Percentiles rank a stretch among this genome's conserved stretches.
Conservation (phyloP, 2,113 vertebrate species). For the Zingel zingel region DNA sequence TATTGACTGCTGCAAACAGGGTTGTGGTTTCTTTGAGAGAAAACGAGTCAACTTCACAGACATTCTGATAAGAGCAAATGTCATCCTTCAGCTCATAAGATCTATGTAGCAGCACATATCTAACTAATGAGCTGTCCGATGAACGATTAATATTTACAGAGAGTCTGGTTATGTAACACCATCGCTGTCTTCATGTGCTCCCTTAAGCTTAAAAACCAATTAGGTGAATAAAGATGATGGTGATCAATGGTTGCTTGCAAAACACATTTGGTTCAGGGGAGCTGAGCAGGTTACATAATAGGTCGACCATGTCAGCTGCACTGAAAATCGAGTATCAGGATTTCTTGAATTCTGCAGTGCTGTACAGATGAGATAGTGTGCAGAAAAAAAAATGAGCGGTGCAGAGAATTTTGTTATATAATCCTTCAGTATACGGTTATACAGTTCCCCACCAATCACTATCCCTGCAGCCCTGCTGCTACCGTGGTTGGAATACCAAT, state of each 20-base stretch:
- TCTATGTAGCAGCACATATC: constrained; percentile 45
- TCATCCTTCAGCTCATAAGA: constrained; percentile 18
- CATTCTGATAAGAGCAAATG: constrained; percentile 29
- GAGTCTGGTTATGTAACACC: constrained; percentile 63
- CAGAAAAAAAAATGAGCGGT: not conserved
- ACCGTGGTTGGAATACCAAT: constrained; percentile 16
- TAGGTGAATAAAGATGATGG: constrained; percentile 64
- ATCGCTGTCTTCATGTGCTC: constrained; percentile 50
- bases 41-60: not conserved
- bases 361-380: constrained; percentile 8
- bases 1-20: constrained; percentile 8
- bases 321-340: constrained; percentile 13
- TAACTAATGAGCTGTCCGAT: constrained; percentile 71
- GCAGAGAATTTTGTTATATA: constrained; percentile 23
- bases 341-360: constrained; percentile 3
- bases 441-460: not conserved
- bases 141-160: constrained; percentile 50
- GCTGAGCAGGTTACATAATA: constrained; percentile 49
- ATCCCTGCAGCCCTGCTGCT: constrained; percentile 4
- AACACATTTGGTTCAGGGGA: constrained; percentile 55
- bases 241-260: constrained; percentile 65
- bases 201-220: constrained; percentile 49
- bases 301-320: constrained; percentile 27
- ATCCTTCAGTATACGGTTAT: constrained; percentile 12
- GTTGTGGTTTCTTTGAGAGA: not conserved